Evolutionary conservation across 2,113 vertebrate genomes (phyloP).

Genomic region (Suncus etruscus): DNA sequence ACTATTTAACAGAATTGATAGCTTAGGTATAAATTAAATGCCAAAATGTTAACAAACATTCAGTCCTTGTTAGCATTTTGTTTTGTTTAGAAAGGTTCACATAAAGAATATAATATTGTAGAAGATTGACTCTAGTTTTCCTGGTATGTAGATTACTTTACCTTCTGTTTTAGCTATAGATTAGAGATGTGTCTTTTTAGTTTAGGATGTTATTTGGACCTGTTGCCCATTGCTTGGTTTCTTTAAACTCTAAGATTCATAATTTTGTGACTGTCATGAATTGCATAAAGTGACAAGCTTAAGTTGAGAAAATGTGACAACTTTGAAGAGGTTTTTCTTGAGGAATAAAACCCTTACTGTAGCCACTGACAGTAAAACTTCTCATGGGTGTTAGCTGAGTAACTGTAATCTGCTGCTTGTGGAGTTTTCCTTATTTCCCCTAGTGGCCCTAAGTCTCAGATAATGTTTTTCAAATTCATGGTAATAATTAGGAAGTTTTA

Average conservation of each 20-base stretch:
- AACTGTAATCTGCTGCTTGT: neutral
- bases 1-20: slow-evolving; percentile 50
- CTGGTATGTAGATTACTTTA: slow-evolving; percentile 32
- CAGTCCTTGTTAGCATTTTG: slow-evolving; percentile 22
- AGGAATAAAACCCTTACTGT: slow-evolving; percentile 23
- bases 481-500: slow-evolving; percentile 64
- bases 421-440: slow-evolving; percentile 7
- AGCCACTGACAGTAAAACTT: slow-evolving; percentile 25
- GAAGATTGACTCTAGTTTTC: slow-evolving; percentile 13
- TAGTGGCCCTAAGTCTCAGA: slow-evolving; percentile 26
- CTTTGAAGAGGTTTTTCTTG: slow-evolving; percentile 23
- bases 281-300: slow-evolving; percentile 45
- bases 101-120: slow-evolving; percentile 26
- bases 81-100: slow-evolving; percentile 43
- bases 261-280: slow-evolving; percentile 3
- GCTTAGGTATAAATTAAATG: slow-evolving; percentile 26
- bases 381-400: neutral
- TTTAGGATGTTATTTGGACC: neutral
- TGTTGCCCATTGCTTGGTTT: neutral
- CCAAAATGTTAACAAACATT: slow-evolving; percentile 27
- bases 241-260: slow-evolving; percentile 30
- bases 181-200: slow-evolving; percentile 29
- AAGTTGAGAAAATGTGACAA: neutral
- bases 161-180: slow-evolving; percentile 43
- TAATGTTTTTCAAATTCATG: slow-evolving; percentile 57